Conservation (phyloP, 2,113 vertebrate genomes). For the Motacilla tschutschensis region DNA sequence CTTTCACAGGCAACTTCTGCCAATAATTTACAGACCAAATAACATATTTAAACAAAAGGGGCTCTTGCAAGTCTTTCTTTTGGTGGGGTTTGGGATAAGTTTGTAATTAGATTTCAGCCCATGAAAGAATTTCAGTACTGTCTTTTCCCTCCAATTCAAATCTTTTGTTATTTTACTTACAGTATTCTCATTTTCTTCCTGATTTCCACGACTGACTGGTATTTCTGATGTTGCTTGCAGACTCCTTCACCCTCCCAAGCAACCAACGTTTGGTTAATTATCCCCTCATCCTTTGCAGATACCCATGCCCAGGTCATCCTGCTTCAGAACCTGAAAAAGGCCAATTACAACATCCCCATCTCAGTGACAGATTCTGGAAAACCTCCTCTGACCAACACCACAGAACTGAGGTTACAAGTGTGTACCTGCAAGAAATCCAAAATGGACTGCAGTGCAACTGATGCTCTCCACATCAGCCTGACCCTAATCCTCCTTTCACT, state of each 20-base stretch:
- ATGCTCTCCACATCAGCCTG: slow-evolving; percentile 72
- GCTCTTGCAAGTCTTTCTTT: neutral
- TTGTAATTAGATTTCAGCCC: neutral
- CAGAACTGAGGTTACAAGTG: slow-evolving; percentile 93
- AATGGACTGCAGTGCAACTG: slow-evolving; percentile 90
- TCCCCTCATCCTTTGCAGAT: slow-evolving; percentile 65
- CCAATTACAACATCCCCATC: slow-evolving; percentile 94
- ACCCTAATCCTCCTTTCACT: slow-evolving; percentile 73
- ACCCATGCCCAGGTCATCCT: slow-evolving; percentile 92
- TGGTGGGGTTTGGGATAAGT: neutral
- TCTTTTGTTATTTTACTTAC: neutral
- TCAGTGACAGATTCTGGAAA: slow-evolving; percentile 93
- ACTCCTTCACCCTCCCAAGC: neutral
- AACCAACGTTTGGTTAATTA: neutral
- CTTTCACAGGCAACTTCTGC: neutral
- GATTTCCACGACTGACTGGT: neutral
- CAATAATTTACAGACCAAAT: neutral
- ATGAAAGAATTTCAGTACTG: neutral
- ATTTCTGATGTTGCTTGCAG: neutral
- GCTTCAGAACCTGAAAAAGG: slow-evolving; percentile 92
- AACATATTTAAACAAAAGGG: neutral
- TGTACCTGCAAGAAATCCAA: slow-evolving; percentile 95
- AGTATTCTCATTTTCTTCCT: neutral
- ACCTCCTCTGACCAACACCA: slow-evolving; percentile 89
- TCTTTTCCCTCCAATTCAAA: neutral